Evolutionary conservation across 2,888 invertebrate genomes (phyloP), one percentile per base, ranked within the genome.

Genomic region (Tetrapedia diversipes): DNA sequence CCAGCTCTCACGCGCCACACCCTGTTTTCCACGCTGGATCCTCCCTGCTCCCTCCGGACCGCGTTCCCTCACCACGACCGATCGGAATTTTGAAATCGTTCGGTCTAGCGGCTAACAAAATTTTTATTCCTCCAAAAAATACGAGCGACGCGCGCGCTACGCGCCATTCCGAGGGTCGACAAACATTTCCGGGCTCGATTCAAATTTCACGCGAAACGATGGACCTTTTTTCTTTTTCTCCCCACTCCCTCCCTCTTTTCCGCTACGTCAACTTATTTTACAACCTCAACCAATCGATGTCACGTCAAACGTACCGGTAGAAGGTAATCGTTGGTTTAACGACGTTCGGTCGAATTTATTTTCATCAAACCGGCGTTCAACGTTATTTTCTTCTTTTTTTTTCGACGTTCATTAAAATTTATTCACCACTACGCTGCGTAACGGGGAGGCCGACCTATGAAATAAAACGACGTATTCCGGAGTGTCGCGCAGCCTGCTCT

Each of bases 1-100:
- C 84, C 81, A 81, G 85, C 88, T 91, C 90, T 89, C 91, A 90
- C 89, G 88, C 87, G 82, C 85, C 86, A 84, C 86, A 86, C 85
- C 85, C 85, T 81, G 81, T 84, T 81, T 85, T 83, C 85, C 81
- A 80, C 84, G 77, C 71, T 78, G 80, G 65, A 78, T 77, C 66
- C 83, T 53, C 73, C 73, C 79, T 51, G 57, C 64, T 64, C 69
- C 70, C 73, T 24, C 68, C 61, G 41, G 22, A 16, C 71, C 66
- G 47, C 49, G 59, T 41, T 29, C 43, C 53, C 41, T 66, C 51
- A 61, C 53, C 70, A 59, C 57, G 83, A 65, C 77, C 84, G 83
- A 85, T 86, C 83, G 82, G 82, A 87, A 86, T 87, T 87, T 85
- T 59, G 78, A 86, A 88, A 87, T 86, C 61, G 80, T 68, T 77